A percentile compares a stretch with the other conserved stretches of the same genome.
Evolutionary conservation across 2,888 invertebrate species (phyloP).

Genomic region (Tipula vernalis): DNA sequence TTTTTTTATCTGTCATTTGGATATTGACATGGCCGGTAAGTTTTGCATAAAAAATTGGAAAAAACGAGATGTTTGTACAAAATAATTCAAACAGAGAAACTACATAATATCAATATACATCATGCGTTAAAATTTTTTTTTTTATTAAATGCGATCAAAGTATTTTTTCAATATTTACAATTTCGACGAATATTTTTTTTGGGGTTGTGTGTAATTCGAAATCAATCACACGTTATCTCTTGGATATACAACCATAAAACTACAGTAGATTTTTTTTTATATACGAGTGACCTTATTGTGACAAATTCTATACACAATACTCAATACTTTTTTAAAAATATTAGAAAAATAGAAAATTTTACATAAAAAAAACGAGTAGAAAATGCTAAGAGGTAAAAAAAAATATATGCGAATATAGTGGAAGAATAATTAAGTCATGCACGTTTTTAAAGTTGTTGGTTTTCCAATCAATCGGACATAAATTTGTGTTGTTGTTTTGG

Average conservation of each 20-base stretch:
- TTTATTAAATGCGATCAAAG: background rate
- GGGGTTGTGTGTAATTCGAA: background rate
- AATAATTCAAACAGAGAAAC: background rate
- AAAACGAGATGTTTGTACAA: background rate
- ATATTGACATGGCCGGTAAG: constrained; percentile 72
- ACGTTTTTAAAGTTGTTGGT: background rate
- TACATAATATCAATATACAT: background rate
- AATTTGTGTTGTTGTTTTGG: background rate
- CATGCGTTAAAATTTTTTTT: background rate
- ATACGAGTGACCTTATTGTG: background rate
- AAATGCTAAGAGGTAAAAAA: background rate
- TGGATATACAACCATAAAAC: background rate
- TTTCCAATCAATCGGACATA: background rate
- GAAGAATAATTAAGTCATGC: background rate
- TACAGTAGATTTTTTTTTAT: background rate
- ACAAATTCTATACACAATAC: background rate
- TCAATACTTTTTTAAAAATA: background rate
- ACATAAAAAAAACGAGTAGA: background rate
- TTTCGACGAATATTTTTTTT: background rate
- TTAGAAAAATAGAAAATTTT: background rate
- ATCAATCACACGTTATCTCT: background rate
- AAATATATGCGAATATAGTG: background rate
- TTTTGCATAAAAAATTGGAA: constrained; percentile 24
- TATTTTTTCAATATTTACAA: background rate
- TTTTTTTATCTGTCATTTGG: constrained; percentile 11